Conservation (phyloP, 1,140 invertebrate genomes). For the Halotydeus destructor region DNA sequence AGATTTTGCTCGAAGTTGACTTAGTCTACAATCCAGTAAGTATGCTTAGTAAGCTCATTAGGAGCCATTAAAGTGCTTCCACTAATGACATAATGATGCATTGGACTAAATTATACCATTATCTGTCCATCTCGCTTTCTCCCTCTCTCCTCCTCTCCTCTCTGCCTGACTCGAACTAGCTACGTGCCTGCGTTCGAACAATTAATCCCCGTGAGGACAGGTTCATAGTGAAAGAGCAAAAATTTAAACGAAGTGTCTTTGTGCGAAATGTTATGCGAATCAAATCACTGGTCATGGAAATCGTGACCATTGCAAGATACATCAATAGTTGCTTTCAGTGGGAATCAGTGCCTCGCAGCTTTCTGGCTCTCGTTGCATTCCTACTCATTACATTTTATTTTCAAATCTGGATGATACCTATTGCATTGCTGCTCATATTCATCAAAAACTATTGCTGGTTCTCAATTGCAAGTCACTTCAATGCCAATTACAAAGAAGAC, state of each 20-base stretch:
- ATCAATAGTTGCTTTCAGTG: conserved; percentile 91
- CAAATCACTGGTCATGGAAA: conserved; percentile 64
- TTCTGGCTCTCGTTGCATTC: conserved; percentile 64
- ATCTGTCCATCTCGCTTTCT: background rate
- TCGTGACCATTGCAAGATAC: conserved; percentile 72
- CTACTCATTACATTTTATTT: conserved; percentile 58
- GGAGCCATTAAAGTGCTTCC: conserved; percentile 1
- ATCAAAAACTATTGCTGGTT: conserved; percentile 33
- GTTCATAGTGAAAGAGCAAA: conserved; percentile 76
- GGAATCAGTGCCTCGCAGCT: conserved; percentile 73
- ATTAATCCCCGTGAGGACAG: conserved; percentile 89
- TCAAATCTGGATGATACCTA: conserved; percentile 67
- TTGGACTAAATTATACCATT: background rate
- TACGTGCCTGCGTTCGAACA: conserved; percentile 68
- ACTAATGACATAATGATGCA: conserved; percentile 1
- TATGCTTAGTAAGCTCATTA: background rate
- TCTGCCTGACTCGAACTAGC: conserved; percentile 27
- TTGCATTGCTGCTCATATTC: conserved; percentile 49
- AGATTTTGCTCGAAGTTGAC: conserved; percentile 76
- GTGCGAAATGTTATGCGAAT: conserved; percentile 79
- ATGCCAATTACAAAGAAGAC: conserved; percentile 3
- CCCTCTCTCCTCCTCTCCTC: background rate
- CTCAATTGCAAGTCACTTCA: conserved; percentile 8
- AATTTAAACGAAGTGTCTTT: conserved; percentile 80
- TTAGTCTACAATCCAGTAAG: conserved; percentile 76